A percentile compares a stretch with the other conserved stretches of the same genome.
These are phyloP conservation scores for Halcyon leucocephala DNA, from an alignment of 2,797 vertebrate genomes.

Conservation along the genomic window DNA sequence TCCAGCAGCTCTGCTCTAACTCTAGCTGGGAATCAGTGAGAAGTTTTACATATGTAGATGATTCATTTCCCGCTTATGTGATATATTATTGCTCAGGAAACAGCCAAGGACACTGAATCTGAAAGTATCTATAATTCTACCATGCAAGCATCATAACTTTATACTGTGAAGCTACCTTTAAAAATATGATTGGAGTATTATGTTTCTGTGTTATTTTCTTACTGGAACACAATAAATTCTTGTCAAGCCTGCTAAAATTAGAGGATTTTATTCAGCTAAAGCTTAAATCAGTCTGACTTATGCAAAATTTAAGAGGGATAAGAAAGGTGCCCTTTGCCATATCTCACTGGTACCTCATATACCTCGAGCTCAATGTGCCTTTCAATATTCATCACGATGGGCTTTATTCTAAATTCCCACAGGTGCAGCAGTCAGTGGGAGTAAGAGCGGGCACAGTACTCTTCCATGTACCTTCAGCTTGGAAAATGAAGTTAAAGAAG, in stretches of 20 bases:
- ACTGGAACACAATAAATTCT: conserved; percentile 61
- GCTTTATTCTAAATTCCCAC: conserved; percentile 29
- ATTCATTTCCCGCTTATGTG: not conserved
- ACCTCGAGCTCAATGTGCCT: conserved; percentile 54
- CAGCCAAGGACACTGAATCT: conserved; percentile 48
- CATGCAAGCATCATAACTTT: conserved; percentile 31
- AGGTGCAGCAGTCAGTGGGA: not conserved
- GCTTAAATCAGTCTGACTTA: conserved; percentile 66
- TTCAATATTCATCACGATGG: conserved; percentile 5
- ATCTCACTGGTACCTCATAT: conserved; percentile 12
- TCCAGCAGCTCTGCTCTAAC: not conserved
- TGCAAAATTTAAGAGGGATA: conserved; percentile 68
- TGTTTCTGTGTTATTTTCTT: conserved; percentile 55
- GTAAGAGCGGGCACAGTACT: not conserved
- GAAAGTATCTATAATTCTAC: conserved; percentile 61
- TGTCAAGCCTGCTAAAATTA: conserved; percentile 65
- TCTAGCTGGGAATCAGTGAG: not conserved
- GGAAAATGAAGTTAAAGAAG: not conserved
- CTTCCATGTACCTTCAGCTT: not conserved
- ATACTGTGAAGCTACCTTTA: conserved; percentile 40
- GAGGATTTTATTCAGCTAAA: conserved; percentile 68
- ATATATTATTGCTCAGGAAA: conserved; percentile 49
- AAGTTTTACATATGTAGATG: not conserved
- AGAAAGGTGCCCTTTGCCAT: conserved; percentile 57
- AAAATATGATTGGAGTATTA: conserved; percentile 54